These are phyloP conservation scores for Melolontha melolontha DNA, from an alignment of 2,888 invertebrate species.

Conservation along the genomic window DNA sequence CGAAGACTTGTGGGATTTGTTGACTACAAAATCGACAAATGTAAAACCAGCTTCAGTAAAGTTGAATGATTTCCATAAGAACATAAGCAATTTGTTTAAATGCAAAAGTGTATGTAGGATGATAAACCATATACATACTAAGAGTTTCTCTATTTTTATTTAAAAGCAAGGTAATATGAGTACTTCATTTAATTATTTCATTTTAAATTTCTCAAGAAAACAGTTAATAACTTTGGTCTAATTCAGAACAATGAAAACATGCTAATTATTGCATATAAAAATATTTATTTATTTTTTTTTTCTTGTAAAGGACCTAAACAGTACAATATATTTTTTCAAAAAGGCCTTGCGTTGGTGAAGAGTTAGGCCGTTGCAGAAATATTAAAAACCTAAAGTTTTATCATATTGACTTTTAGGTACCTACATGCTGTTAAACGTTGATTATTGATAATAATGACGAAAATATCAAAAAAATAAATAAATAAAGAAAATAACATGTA, in stretches of 20 bases:
- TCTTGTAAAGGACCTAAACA: slow-evolving; percentile 49
- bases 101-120: no score
- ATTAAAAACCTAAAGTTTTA: slow-evolving; percentile 2
- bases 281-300: slow-evolving; percentile 4
- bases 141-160: no score
- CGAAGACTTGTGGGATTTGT: no score
- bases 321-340: slow-evolving; percentile 43
- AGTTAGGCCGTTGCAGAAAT: slow-evolving; percentile 15
- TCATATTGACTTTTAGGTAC: slow-evolving; percentile 46
- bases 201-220: neutral
- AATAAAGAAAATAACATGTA: slow-evolving; percentile 23
- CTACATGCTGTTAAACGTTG: slow-evolving; percentile 38
- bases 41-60: no score
- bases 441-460: slow-evolving; percentile 41
- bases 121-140: no score
- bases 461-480: slow-evolving; percentile 30
- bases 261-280: slow-evolving; percentile 14
- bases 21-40: no score
- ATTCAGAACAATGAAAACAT: slow-evolving; percentile 1
- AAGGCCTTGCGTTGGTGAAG: slow-evolving; percentile 21
- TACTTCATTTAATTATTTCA: slow-evolving; percentile 17
- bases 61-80: no score
- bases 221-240: slow-evolving; percentile 29
- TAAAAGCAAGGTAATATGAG: neutral
- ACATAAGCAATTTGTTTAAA: no score